Base-by-base conservation (phyloP, 2,797 vertebrate species). In the Xenentodon cancila region DNA sequence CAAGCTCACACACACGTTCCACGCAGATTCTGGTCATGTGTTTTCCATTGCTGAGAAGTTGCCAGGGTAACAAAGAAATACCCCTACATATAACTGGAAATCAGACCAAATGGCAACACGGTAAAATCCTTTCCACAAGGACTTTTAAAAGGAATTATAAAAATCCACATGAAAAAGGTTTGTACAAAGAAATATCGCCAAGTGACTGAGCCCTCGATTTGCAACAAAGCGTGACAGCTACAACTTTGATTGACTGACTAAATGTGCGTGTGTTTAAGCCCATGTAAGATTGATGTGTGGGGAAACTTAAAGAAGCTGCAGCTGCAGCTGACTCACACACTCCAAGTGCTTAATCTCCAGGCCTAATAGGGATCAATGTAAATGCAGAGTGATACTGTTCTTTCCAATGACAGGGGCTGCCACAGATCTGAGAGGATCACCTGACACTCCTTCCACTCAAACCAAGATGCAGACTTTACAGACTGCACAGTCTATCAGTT, bases 311-410 rank as follows among this genome's bases (percentile, higher is more conserved):
- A 70, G 52, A 50, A 58, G 9, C 68, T 73, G 77, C 68, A 73
- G 69, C 61, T 42, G 5, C n/a, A 78, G 75, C 72, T 47, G 30
- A 73, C 76, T 82, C 64, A 63, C 77, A 77, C 84, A 86, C 75
- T 64, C 76, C 55, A 61, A 70, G 68, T 68, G 79, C 88, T 82
- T 90, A 91, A 91, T 91, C 86, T 87, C 81, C 69, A 68, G 71
- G 79, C 82, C 82, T 93, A 91, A 93, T 90, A 90, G 85, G 90
- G 91, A 91, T 93, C 91, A 92, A 91, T 91, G 91, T 90, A 92
- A 93, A 92, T 92, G 86, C 79, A 79, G 77, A 87, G 82, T 80
- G 84, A 91, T 77, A 88, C 85, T 84, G 86, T 87, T 89, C 86
- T 83, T 82, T 84, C 80, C 79, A 82, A 83, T 81, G 82, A 84